These are phyloP conservation scores for Scelioninae gen. 1 DNA, from an alignment of 2,888 invertebrate species.

Conservation along the genomic window DNA sequence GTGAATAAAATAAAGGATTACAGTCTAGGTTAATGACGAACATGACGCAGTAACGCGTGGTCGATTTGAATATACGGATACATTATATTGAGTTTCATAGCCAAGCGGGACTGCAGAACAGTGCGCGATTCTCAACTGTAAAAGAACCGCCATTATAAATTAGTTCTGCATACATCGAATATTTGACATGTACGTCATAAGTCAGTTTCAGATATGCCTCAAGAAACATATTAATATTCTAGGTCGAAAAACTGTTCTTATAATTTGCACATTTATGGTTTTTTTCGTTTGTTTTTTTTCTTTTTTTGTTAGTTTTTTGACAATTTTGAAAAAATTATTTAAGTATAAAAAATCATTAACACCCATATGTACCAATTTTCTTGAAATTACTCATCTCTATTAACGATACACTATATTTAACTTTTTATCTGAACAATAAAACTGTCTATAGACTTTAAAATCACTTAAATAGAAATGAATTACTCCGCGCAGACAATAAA, in stretches of 20 bases:
- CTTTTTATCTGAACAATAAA: neutral
- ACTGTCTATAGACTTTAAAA: neutral
- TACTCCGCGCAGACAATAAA: constrained; percentile 4
- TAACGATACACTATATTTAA: neutral
- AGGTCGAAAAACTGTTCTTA: too few relatives aligned
- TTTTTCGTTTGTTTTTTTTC: too few relatives aligned
- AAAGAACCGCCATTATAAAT: constrained; percentile 18
- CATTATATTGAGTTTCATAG: constrained; percentile 34
- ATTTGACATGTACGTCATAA: constrained; percentile 15
- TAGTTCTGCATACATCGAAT: constrained; percentile 13
- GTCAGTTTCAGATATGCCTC: neutral
- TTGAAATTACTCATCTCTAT: neutral
- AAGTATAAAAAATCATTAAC: too few relatives aligned
- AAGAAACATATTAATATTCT: neutral
- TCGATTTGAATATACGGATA: too few relatives aligned
- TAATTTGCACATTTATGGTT: neutral
- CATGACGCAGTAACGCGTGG: too few relatives aligned
- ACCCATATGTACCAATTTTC: neutral
- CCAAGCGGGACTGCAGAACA: neutral
- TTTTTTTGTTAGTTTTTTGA: too few relatives aligned
- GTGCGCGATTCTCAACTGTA: neutral
- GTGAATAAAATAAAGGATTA: too few relatives aligned
- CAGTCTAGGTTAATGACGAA: too few relatives aligned
- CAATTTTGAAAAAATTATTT: too few relatives aligned
- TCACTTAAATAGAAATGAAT: constrained; percentile 20